Evolutionary conservation across 2,113 vertebrate species (phyloP), one percentile per base, ranked within the genome.

Genomic region (Tetrax tetrax): DNA sequence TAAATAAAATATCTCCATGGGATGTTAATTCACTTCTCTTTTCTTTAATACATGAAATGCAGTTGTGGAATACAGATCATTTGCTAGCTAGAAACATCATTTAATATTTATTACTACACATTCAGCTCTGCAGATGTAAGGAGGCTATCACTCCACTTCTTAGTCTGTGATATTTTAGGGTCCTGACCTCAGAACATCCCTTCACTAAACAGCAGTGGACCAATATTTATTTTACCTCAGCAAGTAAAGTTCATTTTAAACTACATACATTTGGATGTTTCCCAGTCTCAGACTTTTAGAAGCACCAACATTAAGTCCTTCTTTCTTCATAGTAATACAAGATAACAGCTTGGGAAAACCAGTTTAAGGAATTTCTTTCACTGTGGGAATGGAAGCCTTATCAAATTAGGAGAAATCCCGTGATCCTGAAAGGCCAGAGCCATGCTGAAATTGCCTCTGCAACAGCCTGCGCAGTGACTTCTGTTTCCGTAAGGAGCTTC

Each of bases 1-100:
- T 93, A 93, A 85, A 94, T 96, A 96, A 97, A 97, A 82, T 90
- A 93, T 83, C 47, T 92, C 83, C 28, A 33, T 43, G n/a, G 60
- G 86, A 94, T 93, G 90, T 17, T 93, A 94, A 96, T 87, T 94
- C 81, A 77, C 45, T 72, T 75, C 51, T 84, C 60, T 92, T 90
- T 74, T 74, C 83, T 93, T 60, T 25, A 94, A 91, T 29, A 93
- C 47, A 75, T 60, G 87, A 90, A 90, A 84, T 64, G 80, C 57
- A 79, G 33, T 78, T 65, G 68, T 41, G 31, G 91, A 90, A 93
- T 93, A 82, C 79, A 90, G 59, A 96, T 92, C 27, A 86, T 33
- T 75, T 38, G 43, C 57, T 53, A 76, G 47, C 68, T 90, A 51
- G 48, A 93, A 91, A 85, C 38, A 69, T 71, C 12, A 83, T 92